These are phyloP conservation scores for Microctenopoma steveboyesi DNA, from an alignment of 2,797 vertebrate species.

Conservation along the genomic window DNA sequence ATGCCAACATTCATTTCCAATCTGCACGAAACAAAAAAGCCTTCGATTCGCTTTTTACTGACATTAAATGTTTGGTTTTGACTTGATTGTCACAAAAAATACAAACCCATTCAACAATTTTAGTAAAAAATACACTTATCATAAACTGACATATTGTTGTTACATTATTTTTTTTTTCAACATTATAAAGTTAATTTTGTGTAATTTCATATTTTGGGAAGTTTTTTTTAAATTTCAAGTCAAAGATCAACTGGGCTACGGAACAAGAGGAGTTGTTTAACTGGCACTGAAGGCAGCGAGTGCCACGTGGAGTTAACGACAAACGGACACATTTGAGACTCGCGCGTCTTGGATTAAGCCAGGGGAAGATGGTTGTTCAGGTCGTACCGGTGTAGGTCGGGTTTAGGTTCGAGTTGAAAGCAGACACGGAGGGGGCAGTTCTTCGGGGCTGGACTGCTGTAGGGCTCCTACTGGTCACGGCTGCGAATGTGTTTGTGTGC, in stretches of 20 bases:
- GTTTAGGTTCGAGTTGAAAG: conserved; percentile 23
- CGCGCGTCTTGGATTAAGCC: conserved; percentile 11
- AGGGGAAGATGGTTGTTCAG: conserved; percentile 32
- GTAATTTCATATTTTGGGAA: conserved; percentile 21
- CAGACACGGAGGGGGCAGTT: conserved; percentile 28
- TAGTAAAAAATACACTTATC: conserved; percentile 64
- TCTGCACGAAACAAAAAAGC: conserved; percentile 37
- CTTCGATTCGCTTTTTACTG: conserved; percentile 26
- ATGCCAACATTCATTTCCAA: conserved; percentile 65
- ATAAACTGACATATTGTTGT: conserved; percentile 56
- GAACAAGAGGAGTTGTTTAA: conserved; percentile 32
- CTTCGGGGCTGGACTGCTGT: conserved; percentile 51
- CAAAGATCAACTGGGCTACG: conserved; percentile 50
- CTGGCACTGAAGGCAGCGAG: conserved; percentile 26
- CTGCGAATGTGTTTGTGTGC: conserved; percentile 16
- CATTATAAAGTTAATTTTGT: conserved; percentile 40
- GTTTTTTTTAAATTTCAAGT: conserved; percentile 20
- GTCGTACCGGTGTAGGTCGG: conserved; percentile 22
- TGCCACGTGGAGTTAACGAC: conserved; percentile 52
- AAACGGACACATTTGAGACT: conserved; percentile 36
- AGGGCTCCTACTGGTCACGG: conserved; percentile 54
- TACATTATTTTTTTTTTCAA: conserved; percentile 36
- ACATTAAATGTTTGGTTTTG: conserved; percentile 57
- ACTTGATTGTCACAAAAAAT: conserved; percentile 77
- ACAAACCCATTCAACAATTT: conserved; percentile 63